Base-by-base conservation (phyloP, 2,888 invertebrate species). In the Drosophila gaucha region DNA sequence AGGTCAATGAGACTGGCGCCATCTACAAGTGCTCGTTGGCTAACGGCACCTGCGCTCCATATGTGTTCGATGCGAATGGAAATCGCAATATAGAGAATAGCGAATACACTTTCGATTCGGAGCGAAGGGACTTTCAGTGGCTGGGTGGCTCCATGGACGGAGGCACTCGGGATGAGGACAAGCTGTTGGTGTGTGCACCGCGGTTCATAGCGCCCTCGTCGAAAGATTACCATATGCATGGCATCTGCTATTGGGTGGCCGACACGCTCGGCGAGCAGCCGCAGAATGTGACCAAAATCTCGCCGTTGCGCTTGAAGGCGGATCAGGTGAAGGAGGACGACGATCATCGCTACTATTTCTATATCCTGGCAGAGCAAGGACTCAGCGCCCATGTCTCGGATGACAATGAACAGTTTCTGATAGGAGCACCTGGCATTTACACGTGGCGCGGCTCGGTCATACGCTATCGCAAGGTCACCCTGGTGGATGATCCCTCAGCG, bases 101-200 rank as follows among this genome's bases (percentile, higher is more conserved):
- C 38, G 91, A 90, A 0, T 90, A 89, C 62, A 90, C 90, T 0
- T 87, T 78, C 41, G 89, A 91, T 44, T 91, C 90, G 18, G 90
- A 92, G 62, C 89, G 89, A 41, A 92, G 92, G 60, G 91, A 93
- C 51, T 72, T 87, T 36, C 92, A 93, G 28, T 93, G 93, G 93
- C 83, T 94, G 31, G 94, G 94, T 1, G 92, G 91, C 2, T 89
- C 93, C 0, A 91, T 94, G 83, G 92, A 93, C 60, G 92, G 93
- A 24, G 90, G 92, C 6, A 83, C 90, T 12, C 80, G 77, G 26
- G 91, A 91, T 24, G 89, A 88, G 16, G 91, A 93, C 50, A 91
- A 91, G 33, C 70, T 93, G 35, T 86, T 93, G 38, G 92, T 92
- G 0, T 92, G 92, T 64, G 92, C 92, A 0, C 92, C 92, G 0